Evolutionary conservation across 2,113 vertebrate genomes (phyloP).

Genomic region (Rhinopomastus cyanomelas): DNA sequence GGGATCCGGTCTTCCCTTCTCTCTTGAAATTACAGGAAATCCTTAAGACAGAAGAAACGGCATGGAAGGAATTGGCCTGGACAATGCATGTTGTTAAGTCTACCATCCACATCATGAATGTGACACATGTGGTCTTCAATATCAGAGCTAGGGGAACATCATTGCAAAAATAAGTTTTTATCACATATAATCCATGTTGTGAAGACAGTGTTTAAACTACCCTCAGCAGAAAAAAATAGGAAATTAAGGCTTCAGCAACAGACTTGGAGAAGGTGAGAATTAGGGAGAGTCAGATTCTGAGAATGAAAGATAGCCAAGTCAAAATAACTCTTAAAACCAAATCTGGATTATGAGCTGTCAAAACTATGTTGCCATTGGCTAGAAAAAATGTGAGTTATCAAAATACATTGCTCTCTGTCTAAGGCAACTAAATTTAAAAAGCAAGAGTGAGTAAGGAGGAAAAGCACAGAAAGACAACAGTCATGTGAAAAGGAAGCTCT

Average conservation of each 20-base stretch:
- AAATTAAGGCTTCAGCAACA: constrained; percentile 15
- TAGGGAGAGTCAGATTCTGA: constrained; percentile 5
- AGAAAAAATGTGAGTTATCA: background rate
- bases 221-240: background rate
- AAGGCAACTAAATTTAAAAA: constrained; percentile 7
- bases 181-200: background rate
- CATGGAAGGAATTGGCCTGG: background rate
- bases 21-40: background rate
- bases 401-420: background rate
- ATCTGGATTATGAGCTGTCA: background rate
- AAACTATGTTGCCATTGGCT: constrained; percentile 13
- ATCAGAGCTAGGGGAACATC: background rate
- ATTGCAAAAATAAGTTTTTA: background rate
- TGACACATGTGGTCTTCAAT: rapidly evolving
- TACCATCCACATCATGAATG: background rate
- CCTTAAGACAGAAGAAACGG: background rate
- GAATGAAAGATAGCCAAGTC: constrained; percentile 17
- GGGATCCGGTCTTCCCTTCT: background rate
- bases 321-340: constrained; percentile 32
- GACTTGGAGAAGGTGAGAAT: constrained; percentile 14
- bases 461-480: background rate
- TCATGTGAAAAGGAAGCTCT: background rate
- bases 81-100: background rate
- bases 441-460: background rate
- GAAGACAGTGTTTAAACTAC: background rate